phyloP scores from a whole-genome alignment of 2,888 invertebrate species.

The Nipponacmea schrenckii region DNA sequence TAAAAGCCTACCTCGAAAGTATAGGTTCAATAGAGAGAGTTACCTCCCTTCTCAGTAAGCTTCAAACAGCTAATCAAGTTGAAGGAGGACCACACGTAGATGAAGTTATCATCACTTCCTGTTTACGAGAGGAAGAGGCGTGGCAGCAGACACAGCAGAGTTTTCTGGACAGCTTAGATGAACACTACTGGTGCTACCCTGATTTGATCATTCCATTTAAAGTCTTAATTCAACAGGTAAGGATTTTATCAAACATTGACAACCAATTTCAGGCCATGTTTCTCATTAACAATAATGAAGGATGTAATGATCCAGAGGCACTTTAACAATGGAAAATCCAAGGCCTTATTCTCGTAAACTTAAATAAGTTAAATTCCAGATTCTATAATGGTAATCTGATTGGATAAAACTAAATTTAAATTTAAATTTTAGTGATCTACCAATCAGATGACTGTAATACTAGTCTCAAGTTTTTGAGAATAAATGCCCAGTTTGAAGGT shows the following conservation, averaged over 20 bases:
- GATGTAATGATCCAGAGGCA: no score
- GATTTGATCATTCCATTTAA: conserved; percentile 82
- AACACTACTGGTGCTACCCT: conserved; percentile 75
- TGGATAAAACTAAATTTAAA: no score
- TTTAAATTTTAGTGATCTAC: no score
- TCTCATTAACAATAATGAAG: no score
- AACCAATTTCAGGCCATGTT: no score
- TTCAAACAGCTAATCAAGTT: conserved; percentile 19
- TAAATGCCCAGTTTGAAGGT: no score
- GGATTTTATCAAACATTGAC: conserved; percentile 8
- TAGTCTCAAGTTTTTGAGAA: no score
- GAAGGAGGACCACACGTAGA: conserved; percentile 9
- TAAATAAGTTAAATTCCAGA: no score
- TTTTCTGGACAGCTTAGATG: conserved; percentile 46
- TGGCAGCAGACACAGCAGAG: conserved; percentile 52
- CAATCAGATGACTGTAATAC: no score
- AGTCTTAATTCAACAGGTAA: conserved; percentile 76
- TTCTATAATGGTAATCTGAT: no score
- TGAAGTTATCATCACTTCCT: conserved; percentile 19
- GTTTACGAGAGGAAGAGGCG: conserved; percentile 48
- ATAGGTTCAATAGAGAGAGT: conserved; percentile 37
- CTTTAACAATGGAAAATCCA: no score
- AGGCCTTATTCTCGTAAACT: no score
- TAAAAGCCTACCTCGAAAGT: conserved; percentile 42
- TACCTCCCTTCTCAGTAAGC: conserved; percentile 37